Base-by-base conservation (phyloP, 1,140 invertebrate genomes). In the Hylaeus volcanicus region DNA sequence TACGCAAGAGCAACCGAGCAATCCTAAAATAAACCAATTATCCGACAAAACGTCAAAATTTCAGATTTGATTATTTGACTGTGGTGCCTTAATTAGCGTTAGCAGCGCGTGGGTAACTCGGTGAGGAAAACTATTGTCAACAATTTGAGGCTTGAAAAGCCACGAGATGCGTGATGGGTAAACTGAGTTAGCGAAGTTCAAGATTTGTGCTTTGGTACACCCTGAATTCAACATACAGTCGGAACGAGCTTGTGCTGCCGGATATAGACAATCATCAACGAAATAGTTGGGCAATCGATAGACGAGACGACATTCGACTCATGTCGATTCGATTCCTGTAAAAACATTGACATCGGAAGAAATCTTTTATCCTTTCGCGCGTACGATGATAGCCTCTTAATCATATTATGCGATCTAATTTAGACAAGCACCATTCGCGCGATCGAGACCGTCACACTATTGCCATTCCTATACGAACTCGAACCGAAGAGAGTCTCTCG, bases 401-500 rank as follows among this genome's bases (percentile, higher is more conserved):
- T 26, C 26, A 26, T 26, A 0, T 26, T 26, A 26, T 0, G 26
- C 26, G 26, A 26, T 26, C 26, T 26, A 26, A 26, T 26, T 26
- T 26, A 26, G 26, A 26, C 26, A 26, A 26, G 26, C 26, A 26
- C 26, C 26, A 26, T 26, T 26, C 26, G 26, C 0, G 26, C 26
- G 26, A 26, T 26, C 0, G 26, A 26, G 26, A 26, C 26, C 26
- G 26, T 26, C 26, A 26, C 26, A 26, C 26, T 26, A 26, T 26
- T 26, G 26, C 26, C 26, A 26, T 63, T 61, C 56, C 43, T 60
- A 77, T 82, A 73, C 51, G 26, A 55, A n/a, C 58, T 53, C 60
- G 5, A 83, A 14, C 43, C 11, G 37, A 4, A 45, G 26, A n/a
- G 45, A 60, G 64, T 74, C n/a, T 55, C 43, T 51, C 58, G 65